A percentile compares a stretch with the other conserved stretches of the same genome.
Conservation (phyloP, 2,888 invertebrate species). For the Machimus atricapillus region DNA sequence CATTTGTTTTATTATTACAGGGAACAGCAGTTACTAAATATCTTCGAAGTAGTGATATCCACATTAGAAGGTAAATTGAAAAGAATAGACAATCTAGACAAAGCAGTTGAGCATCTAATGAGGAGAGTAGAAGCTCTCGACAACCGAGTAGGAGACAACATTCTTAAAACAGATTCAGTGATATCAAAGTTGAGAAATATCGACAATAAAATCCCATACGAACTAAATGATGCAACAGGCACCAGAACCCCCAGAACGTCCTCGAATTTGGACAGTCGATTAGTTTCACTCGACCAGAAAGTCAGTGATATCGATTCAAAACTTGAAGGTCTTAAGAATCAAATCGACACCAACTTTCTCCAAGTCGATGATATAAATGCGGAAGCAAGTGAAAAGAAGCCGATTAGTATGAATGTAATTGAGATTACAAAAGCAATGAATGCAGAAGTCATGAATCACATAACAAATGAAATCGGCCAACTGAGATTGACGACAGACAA, state of each 20-base stretch:
- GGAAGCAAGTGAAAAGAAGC: slow-evolving; percentile 87
- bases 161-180: slow-evolving; percentile 83
- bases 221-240: slow-evolving; percentile 52
- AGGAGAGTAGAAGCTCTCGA: slow-evolving; percentile 83
- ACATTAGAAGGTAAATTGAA: slow-evolving; percentile 87
- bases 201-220: slow-evolving; percentile 77
- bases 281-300: slow-evolving; percentile 80
- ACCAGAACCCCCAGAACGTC: slow-evolving; percentile 53
- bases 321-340: slow-evolving; percentile 78
- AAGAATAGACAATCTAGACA: slow-evolving; percentile 85
- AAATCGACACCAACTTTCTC: slow-evolving; percentile 82
- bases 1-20: slow-evolving; percentile 59
- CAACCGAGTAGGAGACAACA: slow-evolving; percentile 81
- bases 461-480: slow-evolving; percentile 81
- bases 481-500: slow-evolving; percentile 78
- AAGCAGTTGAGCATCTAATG: slow-evolving; percentile 87
- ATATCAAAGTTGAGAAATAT: slow-evolving; percentile 78
- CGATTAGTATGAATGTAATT: slow-evolving; percentile 81
- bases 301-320: slow-evolving; percentile 84
- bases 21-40: slow-evolving; percentile 86
- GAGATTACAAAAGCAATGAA: slow-evolving; percentile 86
- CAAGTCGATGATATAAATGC: slow-evolving; percentile 84
- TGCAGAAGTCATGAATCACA: slow-evolving; percentile 79
- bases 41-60: slow-evolving; percentile 89
- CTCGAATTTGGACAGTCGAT: slow-evolving; percentile 69